Evolutionary conservation across 35 echinoderm and acorn worm species (phyloP).

Genomic region (Ophioderma brevispina): DNA sequence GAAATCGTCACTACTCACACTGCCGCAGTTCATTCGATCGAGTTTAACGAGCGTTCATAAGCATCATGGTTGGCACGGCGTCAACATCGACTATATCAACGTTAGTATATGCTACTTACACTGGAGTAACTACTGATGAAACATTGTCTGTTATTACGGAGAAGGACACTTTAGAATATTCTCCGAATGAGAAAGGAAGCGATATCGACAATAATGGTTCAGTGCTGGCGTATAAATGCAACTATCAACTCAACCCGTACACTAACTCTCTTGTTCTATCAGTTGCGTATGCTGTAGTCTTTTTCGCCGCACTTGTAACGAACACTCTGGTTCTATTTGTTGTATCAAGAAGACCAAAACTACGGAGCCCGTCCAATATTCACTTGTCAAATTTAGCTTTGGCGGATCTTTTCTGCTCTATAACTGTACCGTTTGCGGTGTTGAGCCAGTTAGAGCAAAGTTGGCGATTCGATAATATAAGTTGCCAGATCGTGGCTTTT

Average conservation of each 20-base stretch:
- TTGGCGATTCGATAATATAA: slow-evolving; percentile 34
- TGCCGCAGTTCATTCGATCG: too few species aligned
- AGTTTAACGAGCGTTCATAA: too few species aligned
- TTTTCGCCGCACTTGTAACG: slow-evolving; percentile 25
- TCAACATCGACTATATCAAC: not conserved
- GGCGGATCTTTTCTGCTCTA: slow-evolving; percentile 49
- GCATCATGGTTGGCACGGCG: not conserved
- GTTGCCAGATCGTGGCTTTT: slow-evolving; percentile 41
- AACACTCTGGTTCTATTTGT: slow-evolving; percentile 38
- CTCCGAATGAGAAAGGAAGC: not conserved
- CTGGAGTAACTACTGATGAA: not conserved
- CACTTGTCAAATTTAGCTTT: slow-evolving; percentile 47
- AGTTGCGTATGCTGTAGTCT: slow-evolving; percentile 22
- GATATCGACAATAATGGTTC: not conserved
- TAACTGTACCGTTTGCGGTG: slow-evolving; percentile 39
- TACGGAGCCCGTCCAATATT: slow-evolving; percentile 48
- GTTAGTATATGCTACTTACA: not conserved
- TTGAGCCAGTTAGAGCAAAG: slow-evolving; percentile 9
- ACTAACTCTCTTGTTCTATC: not conserved
- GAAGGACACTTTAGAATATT: not conserved
- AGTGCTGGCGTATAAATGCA: not conserved
- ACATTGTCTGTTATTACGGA: not conserved
- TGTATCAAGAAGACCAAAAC: slow-evolving; percentile 44
- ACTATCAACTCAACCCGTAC: not conserved
- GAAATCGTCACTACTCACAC: too few species aligned